phyloP scores from a whole-genome alignment of 2,888 invertebrate species.

The Drosophila limbata region DNA sequence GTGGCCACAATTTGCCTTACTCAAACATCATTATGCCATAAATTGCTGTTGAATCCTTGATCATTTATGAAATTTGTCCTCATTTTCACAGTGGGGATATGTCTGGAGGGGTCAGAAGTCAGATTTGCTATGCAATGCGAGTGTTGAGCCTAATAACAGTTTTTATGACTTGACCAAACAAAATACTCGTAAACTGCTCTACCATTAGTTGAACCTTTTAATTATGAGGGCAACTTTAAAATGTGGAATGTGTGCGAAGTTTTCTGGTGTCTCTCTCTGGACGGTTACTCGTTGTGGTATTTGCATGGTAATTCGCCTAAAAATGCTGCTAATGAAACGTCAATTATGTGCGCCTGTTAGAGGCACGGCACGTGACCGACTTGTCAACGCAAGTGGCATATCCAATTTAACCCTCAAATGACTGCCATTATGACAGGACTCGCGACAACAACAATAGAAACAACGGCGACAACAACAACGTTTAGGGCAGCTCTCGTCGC shows the following conservation, averaged over 20 bases:
- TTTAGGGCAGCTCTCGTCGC: constrained; percentile 55
- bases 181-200: constrained; percentile 15
- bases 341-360: constrained; percentile 75
- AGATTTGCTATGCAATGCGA: constrained; percentile 60
- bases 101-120: neutral
- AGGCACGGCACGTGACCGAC: constrained; percentile 74
- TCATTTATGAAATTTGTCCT: constrained; percentile 79
- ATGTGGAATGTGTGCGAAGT: constrained; percentile 6
- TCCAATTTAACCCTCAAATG: constrained; percentile 82
- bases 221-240: constrained; percentile 48
- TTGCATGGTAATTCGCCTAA: constrained; percentile 63
- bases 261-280: neutral
- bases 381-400: constrained; percentile 78
- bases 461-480: constrained; percentile 29
- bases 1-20: constrained; percentile 63
- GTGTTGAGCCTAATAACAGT: constrained; percentile 48
- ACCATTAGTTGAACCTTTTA: constrained; percentile 31
- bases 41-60: constrained; percentile 79
- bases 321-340: constrained; percentile 77
- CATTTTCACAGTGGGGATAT: constrained; percentile 26
- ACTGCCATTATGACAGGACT: constrained; percentile 77
- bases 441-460: constrained; percentile 42
- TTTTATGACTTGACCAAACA: constrained; percentile 50
- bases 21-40: constrained; percentile 78
- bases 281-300: constrained; percentile 26